phyloP scores from a whole-genome alignment of 2,113 vertebrate genomes.

The Callipepla californica region DNA sequence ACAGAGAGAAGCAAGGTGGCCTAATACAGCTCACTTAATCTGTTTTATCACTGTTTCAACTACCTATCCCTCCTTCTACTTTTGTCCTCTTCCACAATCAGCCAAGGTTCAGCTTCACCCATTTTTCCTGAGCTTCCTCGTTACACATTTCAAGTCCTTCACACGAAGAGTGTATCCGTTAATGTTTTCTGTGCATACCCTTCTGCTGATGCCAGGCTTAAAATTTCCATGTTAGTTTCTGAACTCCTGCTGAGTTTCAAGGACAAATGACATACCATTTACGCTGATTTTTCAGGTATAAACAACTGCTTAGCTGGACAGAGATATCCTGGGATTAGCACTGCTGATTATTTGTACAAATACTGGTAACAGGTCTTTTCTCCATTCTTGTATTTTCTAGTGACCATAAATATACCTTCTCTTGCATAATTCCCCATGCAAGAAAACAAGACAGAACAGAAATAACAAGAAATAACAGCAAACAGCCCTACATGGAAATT shows the following conservation, averaged over 20 bases:
- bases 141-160: background rate
- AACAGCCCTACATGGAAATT: background rate
- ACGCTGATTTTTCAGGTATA: background rate
- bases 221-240: background rate
- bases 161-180: background rate
- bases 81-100: background rate
- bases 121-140: background rate
- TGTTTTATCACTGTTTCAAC: background rate
- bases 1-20: background rate
- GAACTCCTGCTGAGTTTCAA: background rate
- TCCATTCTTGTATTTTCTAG: background rate
- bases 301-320: background rate
- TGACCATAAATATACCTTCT: background rate
- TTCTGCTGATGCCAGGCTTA: background rate
- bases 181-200: background rate
- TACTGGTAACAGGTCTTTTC: background rate
- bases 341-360: background rate
- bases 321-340: background rate
- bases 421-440: background rate
- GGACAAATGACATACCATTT: background rate
- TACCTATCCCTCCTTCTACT: background rate
- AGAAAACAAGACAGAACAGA: background rate
- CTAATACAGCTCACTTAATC: background rate
- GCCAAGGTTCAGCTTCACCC: background rate
- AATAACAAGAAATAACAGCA: background rate